Evolutionary conservation across 2,113 vertebrate species (phyloP), one percentile per base, ranked within the genome.

Genomic region (Camelus dromedarius): DNA sequence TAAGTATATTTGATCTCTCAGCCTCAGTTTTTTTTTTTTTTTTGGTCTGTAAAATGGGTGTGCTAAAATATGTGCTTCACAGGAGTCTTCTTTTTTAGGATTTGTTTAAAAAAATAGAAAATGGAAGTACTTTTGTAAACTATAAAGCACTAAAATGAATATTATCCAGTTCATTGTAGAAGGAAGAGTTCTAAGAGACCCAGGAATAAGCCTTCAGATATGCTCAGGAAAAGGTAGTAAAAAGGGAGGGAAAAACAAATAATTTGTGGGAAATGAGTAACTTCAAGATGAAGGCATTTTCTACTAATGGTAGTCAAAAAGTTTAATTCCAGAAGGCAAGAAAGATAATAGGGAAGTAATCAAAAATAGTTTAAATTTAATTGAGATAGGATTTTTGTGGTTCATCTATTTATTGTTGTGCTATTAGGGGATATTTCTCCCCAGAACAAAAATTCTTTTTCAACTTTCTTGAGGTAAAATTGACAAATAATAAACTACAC

Each of bases 321-420:
- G 64, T 48, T 95, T 95, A 75, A 93, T 95, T 95, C 52, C n/a
- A 95, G 54, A 76, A 88, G 38, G 11, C 69, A 76, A 66, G 64
- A 70, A 89, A 96, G 70, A 85, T 85, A 30, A 30, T 0, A 72
- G 77, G 42, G 72, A 94, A 82, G 38, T 89, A 75, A 70, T 54
- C 75, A 60, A 84, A 91, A 93, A 72, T 46, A 90, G 30, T 64
- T 92, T 92, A 92, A 89, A 62, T 82, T 93, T 24, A 92, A 5
- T 79, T 30, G 19, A 22, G 52, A 26, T 69, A 20, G 42, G 20
- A 46, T 83, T 92, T 94, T 95, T 69, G 24, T 94, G 76, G 67
- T 26, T 92, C 38, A 58, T 87, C 5, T 8, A 24, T 93, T 75
- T 62, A 26, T 67, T 48, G 32, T 91, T 95, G 92, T 93, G 83